Evolutionary conservation across 2,113 vertebrate species (phyloP).

Genomic region (Amphilophus citrinellus): DNA sequence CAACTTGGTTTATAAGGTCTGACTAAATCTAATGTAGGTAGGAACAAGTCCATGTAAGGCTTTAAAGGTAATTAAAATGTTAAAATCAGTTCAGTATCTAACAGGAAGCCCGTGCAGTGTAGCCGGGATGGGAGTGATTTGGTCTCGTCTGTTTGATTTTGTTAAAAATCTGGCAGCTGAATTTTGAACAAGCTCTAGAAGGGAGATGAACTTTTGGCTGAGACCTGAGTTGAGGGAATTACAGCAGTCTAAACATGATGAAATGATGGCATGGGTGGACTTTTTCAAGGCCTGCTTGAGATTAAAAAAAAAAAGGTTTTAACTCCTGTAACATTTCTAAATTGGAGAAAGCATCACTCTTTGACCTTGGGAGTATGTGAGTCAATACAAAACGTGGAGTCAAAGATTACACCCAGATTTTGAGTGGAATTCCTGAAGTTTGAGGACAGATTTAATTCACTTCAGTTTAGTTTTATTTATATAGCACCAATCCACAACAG

Average conservation of each 20-base stretch:
- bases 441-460: background rate
- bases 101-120: background rate
- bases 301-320: background rate
- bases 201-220: background rate
- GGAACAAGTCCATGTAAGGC: background rate
- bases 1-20: background rate
- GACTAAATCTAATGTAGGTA: background rate
- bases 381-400: background rate
- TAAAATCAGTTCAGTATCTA: background rate
- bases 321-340: background rate
- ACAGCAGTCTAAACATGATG: constrained; percentile 1
- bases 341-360: background rate
- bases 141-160: background rate
- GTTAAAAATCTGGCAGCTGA: background rate
- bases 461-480: background rate
- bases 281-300: background rate
- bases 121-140: background rate
- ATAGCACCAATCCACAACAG: background rate
- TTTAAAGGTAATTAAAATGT: background rate
- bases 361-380: background rate
- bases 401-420: background rate
- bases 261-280: background rate
- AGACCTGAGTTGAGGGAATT: background rate
- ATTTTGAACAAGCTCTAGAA: background rate
- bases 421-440: background rate